These are phyloP conservation scores for Rostratula benghalensis DNA, from an alignment of 2,113 vertebrate genomes.

Conservation along the genomic window DNA sequence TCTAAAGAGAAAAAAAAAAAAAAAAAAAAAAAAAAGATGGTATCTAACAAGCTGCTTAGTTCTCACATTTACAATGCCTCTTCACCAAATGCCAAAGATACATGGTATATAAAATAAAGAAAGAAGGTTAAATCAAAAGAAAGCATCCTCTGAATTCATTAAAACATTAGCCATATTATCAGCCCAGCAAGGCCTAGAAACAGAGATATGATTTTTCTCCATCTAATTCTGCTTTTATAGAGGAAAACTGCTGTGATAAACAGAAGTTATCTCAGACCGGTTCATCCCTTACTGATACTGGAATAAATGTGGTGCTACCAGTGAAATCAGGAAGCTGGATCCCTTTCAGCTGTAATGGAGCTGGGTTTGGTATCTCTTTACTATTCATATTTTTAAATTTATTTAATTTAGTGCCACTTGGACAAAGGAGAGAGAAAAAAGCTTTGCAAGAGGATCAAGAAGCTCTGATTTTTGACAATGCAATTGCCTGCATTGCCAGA, in stretches of 20 bases:
- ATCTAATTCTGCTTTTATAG: slow-evolving; percentile 25
- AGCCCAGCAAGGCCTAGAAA: slow-evolving; percentile 5
- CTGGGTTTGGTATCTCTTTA: neutral
- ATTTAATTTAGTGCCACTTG: neutral
- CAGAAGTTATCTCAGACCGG: slow-evolving; percentile 30
- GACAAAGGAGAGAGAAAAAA: neutral
- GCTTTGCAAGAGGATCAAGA: neutral
- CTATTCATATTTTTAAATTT: neutral
- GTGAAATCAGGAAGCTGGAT: neutral
- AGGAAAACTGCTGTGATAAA: neutral
- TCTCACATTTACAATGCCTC: slow-evolving; percentile 46
- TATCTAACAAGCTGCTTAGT: slow-evolving; percentile 55
- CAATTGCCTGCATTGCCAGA: neutral
- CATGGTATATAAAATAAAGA: slow-evolving; percentile 52
- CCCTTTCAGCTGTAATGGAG: neutral
- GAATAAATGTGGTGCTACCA: neutral
- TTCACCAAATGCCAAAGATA: slow-evolving; percentile 43
- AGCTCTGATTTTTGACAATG: neutral
- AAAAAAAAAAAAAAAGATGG: neutral
- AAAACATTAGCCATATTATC: neutral
- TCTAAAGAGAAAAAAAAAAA: neutral
- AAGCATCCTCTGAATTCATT: slow-evolving; percentile 38
- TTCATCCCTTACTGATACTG: neutral
- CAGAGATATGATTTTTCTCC: neutral
- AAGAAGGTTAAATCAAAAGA: slow-evolving; percentile 60